These are phyloP conservation scores for Strigamia crassipes DNA, from an alignment of 2,888 invertebrate species.

Conservation along the genomic window DNA sequence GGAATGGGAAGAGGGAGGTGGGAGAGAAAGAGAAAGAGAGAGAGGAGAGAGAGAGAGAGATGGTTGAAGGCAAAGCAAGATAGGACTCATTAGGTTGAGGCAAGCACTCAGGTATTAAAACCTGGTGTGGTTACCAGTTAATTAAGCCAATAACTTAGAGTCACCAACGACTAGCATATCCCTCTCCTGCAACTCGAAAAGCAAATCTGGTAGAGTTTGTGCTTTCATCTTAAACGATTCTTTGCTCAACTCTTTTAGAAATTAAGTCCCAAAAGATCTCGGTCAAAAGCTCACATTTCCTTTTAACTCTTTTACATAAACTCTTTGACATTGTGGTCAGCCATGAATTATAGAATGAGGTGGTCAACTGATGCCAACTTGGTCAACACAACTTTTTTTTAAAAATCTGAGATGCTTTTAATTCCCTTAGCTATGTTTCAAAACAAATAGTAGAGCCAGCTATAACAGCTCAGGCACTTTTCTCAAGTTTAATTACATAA, in stretches of 20 bases:
- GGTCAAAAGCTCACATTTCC: conserved; percentile 21
- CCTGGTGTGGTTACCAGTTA: conserved; percentile 37
- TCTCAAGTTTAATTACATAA: conserved; percentile 21
- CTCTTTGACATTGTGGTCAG: conserved; percentile 17
- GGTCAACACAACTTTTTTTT: not conserved
- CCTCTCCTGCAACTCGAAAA: conserved; percentile 21
- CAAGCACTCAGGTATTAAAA: conserved; percentile 33
- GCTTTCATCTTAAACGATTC: conserved; percentile 16
- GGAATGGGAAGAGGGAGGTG: not conserved
- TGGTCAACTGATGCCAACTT: conserved; percentile 1
- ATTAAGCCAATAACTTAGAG: conserved; percentile 42
- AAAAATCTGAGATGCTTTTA: not conserved
- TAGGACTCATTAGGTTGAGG: conserved; percentile 27
- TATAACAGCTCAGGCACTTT: not conserved
- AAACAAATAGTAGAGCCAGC: not conserved
- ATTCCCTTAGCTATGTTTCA: conserved; percentile 16
- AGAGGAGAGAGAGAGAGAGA: not conserved
- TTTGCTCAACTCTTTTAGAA: not conserved
- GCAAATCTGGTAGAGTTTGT: conserved; percentile 4
- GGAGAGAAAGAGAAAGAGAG: not conserved
- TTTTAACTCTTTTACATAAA: not conserved
- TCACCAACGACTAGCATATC: conserved; percentile 21
- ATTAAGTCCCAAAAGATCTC: conserved; percentile 16
- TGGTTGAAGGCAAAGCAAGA: conserved; percentile 8
- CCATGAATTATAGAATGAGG: not conserved